A percentile compares a stretch with the other conserved stretches of the same genome.
These are phyloP conservation scores for Corythucha ciliata DNA, from an alignment of 2,888 invertebrate species.

Conservation along the genomic window DNA sequence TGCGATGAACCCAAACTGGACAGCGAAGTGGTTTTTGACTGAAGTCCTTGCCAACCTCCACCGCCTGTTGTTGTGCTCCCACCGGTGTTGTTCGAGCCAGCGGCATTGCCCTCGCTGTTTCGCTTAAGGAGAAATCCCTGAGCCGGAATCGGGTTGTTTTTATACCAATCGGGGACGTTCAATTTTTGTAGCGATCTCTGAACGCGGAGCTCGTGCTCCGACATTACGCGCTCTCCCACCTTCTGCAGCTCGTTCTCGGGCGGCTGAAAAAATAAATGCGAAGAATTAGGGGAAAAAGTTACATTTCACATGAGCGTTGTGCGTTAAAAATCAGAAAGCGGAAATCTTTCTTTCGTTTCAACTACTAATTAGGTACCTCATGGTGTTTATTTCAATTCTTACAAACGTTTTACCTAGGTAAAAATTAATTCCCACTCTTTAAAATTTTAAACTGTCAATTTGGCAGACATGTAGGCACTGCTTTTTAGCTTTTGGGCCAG, in stretches of 20 bases:
- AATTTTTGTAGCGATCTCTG: constrained; percentile 87
- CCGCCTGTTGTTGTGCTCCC: no score
- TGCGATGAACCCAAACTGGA: constrained; percentile 40
- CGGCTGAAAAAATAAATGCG: constrained; percentile 53
- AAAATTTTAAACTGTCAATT: no score
- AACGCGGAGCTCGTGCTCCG: constrained; percentile 88
- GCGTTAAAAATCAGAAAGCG: no score
- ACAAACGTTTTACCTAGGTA: no score
- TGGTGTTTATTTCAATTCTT: no score
- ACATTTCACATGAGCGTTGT: no score
- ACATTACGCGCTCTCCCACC: constrained; percentile 60
- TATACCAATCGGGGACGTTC: constrained; percentile 92
- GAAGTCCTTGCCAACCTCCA: constrained; percentile 50
- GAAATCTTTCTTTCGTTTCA: no score
- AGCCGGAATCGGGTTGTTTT: constrained; percentile 62
- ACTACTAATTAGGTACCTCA: no score
- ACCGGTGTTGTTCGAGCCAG: constrained; percentile 34
- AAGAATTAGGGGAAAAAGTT: background rate
- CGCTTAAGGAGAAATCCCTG: constrained; percentile 73
- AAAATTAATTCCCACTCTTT: no score
- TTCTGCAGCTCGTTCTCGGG: constrained; percentile 91
- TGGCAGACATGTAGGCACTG: no score
- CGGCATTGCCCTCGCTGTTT: constrained; percentile 62
- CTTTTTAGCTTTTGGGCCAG: no score
- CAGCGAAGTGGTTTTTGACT: constrained; percentile 78